Conservation (phyloP, 2,888 invertebrate genomes). For the Thecocarcelia acutangulata region DNA sequence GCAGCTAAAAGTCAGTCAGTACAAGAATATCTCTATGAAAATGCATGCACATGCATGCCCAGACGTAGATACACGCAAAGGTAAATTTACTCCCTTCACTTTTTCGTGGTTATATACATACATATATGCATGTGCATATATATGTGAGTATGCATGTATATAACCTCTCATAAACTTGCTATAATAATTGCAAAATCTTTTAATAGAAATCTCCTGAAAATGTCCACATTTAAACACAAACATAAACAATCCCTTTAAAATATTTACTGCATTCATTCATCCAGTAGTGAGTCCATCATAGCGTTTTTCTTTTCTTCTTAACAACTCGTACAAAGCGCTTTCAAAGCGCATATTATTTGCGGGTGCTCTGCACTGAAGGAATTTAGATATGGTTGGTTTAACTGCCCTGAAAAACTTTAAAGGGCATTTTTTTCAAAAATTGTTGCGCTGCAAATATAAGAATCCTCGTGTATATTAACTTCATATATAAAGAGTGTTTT, state of each 20-base stretch:
- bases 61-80: neutral
- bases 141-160: neutral
- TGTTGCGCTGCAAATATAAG: no score
- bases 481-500: no score
- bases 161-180: slow-evolving; percentile 56
- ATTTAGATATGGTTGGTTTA: no score
- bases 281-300: neutral
- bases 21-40: slow-evolving; percentile 68
- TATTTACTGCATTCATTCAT: neutral
- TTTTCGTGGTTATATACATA: neutral
- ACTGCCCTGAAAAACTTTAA: no score
- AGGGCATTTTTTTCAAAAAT: no score
- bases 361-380: no score
- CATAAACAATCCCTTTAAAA: no score
- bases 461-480: no score
- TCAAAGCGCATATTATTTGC: no score
- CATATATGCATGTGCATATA: no score
- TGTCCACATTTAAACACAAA: slow-evolving; percentile 17
- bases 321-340: no score
- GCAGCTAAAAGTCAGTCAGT: slow-evolving; percentile 77
- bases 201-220: slow-evolving; percentile 67
- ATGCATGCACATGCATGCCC: slow-evolving; percentile 15
- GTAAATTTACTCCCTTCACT: neutral
- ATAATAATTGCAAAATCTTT: slow-evolving; percentile 65
- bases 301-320: neutral